Evolutionary conservation across 2,888 invertebrate species (phyloP).

Genomic region (Epinotia ramella): DNA sequence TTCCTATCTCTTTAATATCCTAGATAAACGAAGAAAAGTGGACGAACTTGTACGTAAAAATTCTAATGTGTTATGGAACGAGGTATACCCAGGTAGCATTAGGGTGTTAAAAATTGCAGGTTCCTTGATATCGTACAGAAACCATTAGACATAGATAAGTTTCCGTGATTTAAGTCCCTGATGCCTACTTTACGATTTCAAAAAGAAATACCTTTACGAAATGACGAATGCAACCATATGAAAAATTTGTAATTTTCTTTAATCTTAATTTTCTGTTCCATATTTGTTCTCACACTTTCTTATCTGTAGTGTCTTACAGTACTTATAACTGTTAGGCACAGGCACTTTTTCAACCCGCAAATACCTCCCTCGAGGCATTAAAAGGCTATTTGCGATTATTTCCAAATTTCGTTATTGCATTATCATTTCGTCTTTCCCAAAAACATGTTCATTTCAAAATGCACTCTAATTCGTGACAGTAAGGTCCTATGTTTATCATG

Average conservation of each 20-base stretch:
- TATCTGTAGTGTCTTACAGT: not conserved
- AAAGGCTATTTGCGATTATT: slow-evolving; percentile 81
- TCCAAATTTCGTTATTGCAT: slow-evolving; percentile 80
- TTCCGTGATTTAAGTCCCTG: no score
- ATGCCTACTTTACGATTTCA: no score
- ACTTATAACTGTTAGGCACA: not conserved
- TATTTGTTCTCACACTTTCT: not conserved
- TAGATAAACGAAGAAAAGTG: no score
- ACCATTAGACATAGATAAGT: no score
- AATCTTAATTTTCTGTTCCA: not conserved
- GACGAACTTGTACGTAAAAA: no score
- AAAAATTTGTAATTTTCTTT: not conserved
- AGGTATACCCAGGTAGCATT: no score
- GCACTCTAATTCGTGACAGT: slow-evolving; percentile 55
- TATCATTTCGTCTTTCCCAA: slow-evolving; percentile 65
- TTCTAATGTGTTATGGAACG: no score
- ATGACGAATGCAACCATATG: not conserved
- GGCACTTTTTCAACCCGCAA: slow-evolving; percentile 68
- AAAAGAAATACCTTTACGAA: no score
- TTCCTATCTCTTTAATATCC: no score
- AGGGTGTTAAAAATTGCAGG: no score
- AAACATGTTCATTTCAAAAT: not conserved
- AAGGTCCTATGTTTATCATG: slow-evolving; percentile 60
- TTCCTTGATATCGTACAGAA: no score
- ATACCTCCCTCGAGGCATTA: slow-evolving; percentile 63